Base-by-base conservation (phyloP, 37 sponge, comb jelly and placozoan species). In the Aphrocallistes beatrix region DNA sequence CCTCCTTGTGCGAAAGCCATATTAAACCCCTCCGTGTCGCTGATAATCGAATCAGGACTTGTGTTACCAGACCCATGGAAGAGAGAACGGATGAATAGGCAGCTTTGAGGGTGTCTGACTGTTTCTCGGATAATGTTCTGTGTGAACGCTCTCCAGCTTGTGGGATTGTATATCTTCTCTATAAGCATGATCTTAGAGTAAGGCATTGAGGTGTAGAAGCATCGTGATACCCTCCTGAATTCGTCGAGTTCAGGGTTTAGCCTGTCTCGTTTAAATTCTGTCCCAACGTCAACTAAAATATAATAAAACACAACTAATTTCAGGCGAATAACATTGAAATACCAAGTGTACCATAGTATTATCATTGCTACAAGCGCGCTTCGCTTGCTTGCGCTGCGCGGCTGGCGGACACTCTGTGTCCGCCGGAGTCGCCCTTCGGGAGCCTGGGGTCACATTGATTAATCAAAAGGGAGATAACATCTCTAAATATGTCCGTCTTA, bases 11-110 rank as follows among this genome's bases (percentile, higher is more conserved):
- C 75, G 34, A 25, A 60, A 21, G 8, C 3, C 75, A 60, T 60
- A 60, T 60, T 60, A 60, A 60, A 60, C 25, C 75, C 75, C n/a
- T 60, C 17, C n/a, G 75, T 19, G n/a, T 60, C 75, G 75, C n/a
- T 60, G n/a, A 60, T 60, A 32, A 60, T 60, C 3, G n/a, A 30
- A 6, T 60, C 75, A 19, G 75, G 75, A 28, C n/a, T 60, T 3
- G 75, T 60, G 75, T 60, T 30, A 30, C 75, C n/a, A 32, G 75
- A 60, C 3, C 75, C 75, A 30, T 60, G 75, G 21, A 60, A 60
- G 21, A 60, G 75, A 3, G 75, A 32, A 13, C 75, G 75, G 34
- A 60, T 60, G 75, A 6, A 60, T 19, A 60, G 25, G n/a, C 75
- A 60, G 21, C 75, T 60, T 19, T 60, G 28, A 25, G 75, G 75